Conservation (phyloP, 2,888 invertebrate genomes). For the Diarsia rubi region DNA sequence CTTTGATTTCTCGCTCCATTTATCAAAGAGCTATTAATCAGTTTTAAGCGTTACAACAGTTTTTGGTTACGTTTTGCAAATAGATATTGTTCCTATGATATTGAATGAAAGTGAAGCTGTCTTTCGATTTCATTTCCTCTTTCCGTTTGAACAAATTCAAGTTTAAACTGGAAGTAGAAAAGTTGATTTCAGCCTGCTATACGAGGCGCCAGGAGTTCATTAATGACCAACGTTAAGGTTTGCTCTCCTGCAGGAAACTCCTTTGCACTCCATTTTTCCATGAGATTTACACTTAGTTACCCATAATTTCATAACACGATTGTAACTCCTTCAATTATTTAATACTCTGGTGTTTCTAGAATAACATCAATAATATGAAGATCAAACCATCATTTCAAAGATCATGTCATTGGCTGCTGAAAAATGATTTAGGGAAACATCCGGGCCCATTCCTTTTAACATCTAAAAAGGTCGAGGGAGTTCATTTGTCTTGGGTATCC, state of each 20-base stretch:
- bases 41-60: conserved; percentile 77
- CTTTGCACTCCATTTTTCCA: neutral
- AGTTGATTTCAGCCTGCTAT: neutral
- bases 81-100: conserved; percentile 47
- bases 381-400: neutral
- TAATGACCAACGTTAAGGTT: neutral
- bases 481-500: neutral
- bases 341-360: neutral
- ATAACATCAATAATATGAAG: neutral
- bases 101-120: conserved; percentile 49
- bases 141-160: neutral
- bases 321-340: neutral
- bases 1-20: conserved; percentile 87
- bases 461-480: neutral
- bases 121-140: conserved; percentile 42
- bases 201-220: too few relatives aligned
- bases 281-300: too few relatives aligned
- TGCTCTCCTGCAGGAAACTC: neutral
- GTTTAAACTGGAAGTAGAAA: neutral
- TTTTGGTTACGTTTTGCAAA: conserved; percentile 69
- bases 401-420: neutral
- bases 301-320: too few relatives aligned
- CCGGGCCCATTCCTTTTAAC: neutral
- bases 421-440: neutral
- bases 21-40: conserved; percentile 81